Evolutionary conservation across 53 echinoderm and acorn worm species (phyloP), one percentile per base, ranked within the genome.

Genomic region (Arbacia lixula): DNA sequence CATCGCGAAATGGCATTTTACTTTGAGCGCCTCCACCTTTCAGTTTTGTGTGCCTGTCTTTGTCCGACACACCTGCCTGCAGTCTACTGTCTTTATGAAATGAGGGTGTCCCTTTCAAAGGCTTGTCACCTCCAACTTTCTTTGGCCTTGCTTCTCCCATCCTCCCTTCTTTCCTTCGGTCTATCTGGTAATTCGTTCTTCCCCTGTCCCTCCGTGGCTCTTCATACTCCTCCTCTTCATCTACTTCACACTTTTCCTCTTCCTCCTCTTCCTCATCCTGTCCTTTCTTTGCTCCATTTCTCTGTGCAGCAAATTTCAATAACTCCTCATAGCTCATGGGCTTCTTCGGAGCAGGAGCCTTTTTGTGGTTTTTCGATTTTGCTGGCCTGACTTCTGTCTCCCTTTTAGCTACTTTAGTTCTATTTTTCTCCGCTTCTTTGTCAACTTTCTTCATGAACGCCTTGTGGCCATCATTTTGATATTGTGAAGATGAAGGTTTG

Each of bases 291-390:
- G 2, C 32, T 60, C 12, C 65, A 42, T 46, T 50, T 31, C 26
- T 81, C 65, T 88, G 41, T 30, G 79, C 88, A 10, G 93, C 93
- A 65, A 93, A 85, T 28, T 88, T 86, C 88, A 93, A 41, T 3
- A 93, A 74, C 60, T 93, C 88, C 26, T 90, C 66, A 54, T 80
- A 93, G 82, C 87, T 90, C 85, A 93, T 85, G 27, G 93, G 93
- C 36, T 85, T 86, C 68, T 91, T 91, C 17, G 77, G 50, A 26
- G 39, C 34, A 20, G 72, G 52, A 1, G 69, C 29, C 63, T 91
- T 92, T 76, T 89, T 92, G 1, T n/a, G 35, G 1, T 35, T 24
- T 26, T 63, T 86, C 12, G 37, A 19, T 26, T 36, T 79, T 5
- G 71, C 60, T 35, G 81, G 62, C 55, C 74, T 66, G 6, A 35